phyloP scores from a whole-genome alignment of 2,797 vertebrate genomes.

The Nyctalus aviator region DNA sequence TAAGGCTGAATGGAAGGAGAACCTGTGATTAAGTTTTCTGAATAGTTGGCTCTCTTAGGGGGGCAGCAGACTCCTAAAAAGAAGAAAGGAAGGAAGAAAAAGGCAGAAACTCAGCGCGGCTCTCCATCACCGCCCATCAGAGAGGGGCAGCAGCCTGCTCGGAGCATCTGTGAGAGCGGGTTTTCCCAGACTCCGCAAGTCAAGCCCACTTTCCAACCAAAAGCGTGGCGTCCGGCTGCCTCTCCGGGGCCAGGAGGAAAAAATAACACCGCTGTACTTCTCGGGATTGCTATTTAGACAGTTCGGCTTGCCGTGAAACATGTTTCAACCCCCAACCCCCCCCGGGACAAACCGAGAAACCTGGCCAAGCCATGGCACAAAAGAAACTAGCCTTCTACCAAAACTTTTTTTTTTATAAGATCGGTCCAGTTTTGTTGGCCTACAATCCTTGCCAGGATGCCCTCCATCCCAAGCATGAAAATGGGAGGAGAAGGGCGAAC shows the following conservation, averaged over 20 bases:
- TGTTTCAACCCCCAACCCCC: conserved; percentile 12
- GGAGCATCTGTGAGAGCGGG: neutral
- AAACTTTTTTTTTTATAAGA: neutral
- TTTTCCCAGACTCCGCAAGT: neutral
- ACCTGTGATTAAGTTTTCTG: conserved; percentile 74
- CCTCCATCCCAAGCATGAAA: neutral
- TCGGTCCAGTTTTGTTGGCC: neutral
- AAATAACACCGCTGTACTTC: neutral
- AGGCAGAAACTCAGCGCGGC: neutral
- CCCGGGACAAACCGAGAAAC: conserved; percentile 36
- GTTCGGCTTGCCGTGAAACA: conserved; percentile 2
- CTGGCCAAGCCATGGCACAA: conserved; percentile 18
- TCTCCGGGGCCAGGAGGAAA: neutral
- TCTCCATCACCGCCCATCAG: neutral
- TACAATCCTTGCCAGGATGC: neutral
- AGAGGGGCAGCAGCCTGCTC: neutral
- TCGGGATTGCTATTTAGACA: conserved; percentile 18
- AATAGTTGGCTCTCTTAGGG: conserved; percentile 64
- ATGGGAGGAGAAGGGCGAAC: neutral
- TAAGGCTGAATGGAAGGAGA: conserved; percentile 76
- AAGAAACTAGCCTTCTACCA: conserved; percentile 24
- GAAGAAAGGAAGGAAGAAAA: no score
- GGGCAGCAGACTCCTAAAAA: neutral
- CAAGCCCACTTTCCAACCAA: neutral
- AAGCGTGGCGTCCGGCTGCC: neutral